Conservation (phyloP, 2,888 invertebrate genomes). For the Nemurella pictetii region DNA sequence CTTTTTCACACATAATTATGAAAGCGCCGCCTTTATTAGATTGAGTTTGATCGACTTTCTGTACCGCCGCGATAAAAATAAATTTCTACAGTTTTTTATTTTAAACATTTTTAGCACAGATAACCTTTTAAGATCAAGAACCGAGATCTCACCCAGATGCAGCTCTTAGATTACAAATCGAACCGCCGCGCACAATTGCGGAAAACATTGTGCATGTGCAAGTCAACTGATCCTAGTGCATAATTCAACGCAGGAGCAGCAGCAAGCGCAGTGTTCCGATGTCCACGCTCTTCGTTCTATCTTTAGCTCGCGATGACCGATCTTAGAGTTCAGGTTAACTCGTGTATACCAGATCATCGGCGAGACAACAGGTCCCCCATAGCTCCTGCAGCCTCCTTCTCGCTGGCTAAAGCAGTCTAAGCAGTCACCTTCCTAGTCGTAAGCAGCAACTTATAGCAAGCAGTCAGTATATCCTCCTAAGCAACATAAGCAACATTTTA, state of each 20-base stretch:
- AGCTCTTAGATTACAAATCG: not conserved
- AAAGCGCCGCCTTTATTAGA: not conserved
- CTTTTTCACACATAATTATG: not conserved
- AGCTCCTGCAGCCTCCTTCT: not conserved
- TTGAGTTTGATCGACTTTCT: not conserved
- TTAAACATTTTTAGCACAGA: not conserved
- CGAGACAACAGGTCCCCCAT: not conserved
- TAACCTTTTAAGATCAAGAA: not conserved
- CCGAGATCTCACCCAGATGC: not conserved
- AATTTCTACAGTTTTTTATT: not conserved
- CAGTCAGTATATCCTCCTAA: no score
- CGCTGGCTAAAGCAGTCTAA: no score
- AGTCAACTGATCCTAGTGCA: not conserved
- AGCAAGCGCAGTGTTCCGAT: no score
- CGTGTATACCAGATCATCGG: not conserved
- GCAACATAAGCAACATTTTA: no score
- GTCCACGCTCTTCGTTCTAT: not conserved
- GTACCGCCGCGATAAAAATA: not conserved
- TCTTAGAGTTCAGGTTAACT: not conserved
- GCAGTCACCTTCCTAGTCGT: no score
- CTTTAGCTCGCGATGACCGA: not conserved
- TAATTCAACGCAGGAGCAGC: not conserved
- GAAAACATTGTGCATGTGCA: not conserved
- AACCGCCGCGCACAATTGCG: not conserved
- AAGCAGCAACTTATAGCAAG: no score